Base-by-base conservation (phyloP, 2,888 invertebrate species). In the Amiota mariae region DNA sequence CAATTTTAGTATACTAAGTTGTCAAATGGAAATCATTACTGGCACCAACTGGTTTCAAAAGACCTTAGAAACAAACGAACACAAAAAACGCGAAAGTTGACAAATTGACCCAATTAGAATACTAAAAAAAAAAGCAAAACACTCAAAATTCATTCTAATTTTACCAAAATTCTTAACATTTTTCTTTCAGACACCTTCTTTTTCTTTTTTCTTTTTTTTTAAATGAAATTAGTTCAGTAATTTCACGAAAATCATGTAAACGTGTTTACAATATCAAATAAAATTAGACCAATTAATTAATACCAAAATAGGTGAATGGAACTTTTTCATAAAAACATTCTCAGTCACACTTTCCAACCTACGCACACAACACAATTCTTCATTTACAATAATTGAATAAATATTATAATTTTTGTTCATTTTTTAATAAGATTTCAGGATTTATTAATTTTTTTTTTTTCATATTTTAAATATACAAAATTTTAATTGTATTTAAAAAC, bases 211-310 rank as follows among this genome's bases (percentile, higher is more conserved):
- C 0, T 2, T 36, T 6, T 36, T 36, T 36, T 36, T 6, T 0
- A 20, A 59, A 48, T 49, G 11, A 47, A 63, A 63, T 63, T 24
- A 46, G 63, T 46, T 47, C 48, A 66, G 66, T 66, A 66, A 66
- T 66, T 66, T 47, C 66, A 66, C 66, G 66, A 66, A 66, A 48
- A 48, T 46, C 66, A 48, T 48, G 49, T 66, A 66, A 66, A 66
- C 66, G 66, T 66, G 66, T 66, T 49, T 18, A 49, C 8, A 47
- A 66, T 66, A 66, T 46, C 48, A 66, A 66, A 66, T 18, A 18
- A 48, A 66, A 66, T 8, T 11, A 63, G 13, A 36, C 36, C 13
- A 54, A 54, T 54, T 54, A n/a, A 54, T 54, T 54, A 15, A 11
- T 20, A 20, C 24, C 24, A 59, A n/a, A 59, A 20, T 59, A 3